Base-by-base conservation (phyloP, 2,888 invertebrate species). In the Cephonodes hylas region DNA sequence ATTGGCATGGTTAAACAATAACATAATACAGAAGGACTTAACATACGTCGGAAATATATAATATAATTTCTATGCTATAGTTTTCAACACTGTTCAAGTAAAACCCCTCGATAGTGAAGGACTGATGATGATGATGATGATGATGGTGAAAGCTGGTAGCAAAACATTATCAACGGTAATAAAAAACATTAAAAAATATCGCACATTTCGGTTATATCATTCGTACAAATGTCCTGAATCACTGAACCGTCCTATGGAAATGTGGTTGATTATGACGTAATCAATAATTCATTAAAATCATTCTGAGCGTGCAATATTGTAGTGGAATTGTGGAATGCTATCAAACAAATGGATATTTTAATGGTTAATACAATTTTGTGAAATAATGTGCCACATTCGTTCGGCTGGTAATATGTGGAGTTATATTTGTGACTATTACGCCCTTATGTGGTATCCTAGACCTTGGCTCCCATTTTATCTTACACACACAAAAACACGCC, bases 181-280 rank as follows among this genome's bases (percentile, higher is more conserved):
- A 38, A 15, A 22, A 45, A 45, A 45, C 20, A 48, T 15, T 0
- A 18, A 46, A 10, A n/a, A 38, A 38, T 10, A 38, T 13, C 22
- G 22, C 23, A 13, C 23, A 10, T 18, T 31, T 31, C 22, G 13
- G 8, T 27, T 27, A 8, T 27, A 27, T 18, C 18, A 8, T 53
- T 53, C 31, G 31, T 2, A 10, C 27, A 27, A 38, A 53, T 44
- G n/a, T 25, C n/a, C 15, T 53, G 53, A 53, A 18, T 18, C 31
- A 31, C 6, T 48, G 48, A 48, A 31, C 53, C 31, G 31, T 1
- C 27, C 18, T 22, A 53, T 53, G 18, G 53, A 27, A 53, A 53
- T 53, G 53, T 31, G 27, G 18, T 31, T 53, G 31, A 53, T 31
- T 53, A 53, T 53, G 18, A 53, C 31, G 53, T 53, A 53, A 53